phyloP scores from a whole-genome alignment of 2,797 vertebrate species.

The Lepilemur ruficaudatus region DNA sequence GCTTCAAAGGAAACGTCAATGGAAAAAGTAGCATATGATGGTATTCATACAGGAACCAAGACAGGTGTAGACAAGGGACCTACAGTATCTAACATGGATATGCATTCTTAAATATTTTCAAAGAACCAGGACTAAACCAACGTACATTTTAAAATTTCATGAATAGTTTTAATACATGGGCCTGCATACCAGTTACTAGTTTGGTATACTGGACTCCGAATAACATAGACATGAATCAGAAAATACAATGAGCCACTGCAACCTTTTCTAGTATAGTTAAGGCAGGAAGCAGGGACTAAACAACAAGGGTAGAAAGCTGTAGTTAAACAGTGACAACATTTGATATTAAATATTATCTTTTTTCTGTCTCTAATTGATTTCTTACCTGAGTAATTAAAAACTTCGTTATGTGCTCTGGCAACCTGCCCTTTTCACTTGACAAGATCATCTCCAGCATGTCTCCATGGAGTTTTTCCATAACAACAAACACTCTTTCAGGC shows the following conservation, averaged over 20 bases:
- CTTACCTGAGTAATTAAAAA: slow-evolving; percentile 96
- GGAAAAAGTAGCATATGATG: neutral
- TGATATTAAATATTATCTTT: slow-evolving; percentile 70
- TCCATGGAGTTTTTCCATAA: slow-evolving; percentile 99
- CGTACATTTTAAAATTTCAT: neutral
- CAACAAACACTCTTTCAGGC: slow-evolving; percentile 95
- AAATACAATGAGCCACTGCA: neutral
- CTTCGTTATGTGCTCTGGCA: slow-evolving; percentile 96
- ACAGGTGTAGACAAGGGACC: neutral
- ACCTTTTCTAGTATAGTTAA: neutral
- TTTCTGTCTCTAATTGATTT: slow-evolving; percentile 72
- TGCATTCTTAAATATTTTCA: neutral
- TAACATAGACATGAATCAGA: neutral
- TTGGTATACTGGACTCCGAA: neutral
- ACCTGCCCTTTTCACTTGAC: slow-evolving; percentile 96
- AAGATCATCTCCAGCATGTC: slow-evolving; percentile 99
- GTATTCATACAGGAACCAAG: neutral
- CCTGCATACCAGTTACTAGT: neutral
- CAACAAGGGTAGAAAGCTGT: slow-evolving; percentile 63
- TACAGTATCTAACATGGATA: neutral
- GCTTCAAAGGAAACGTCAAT: slow-evolving; percentile 18
- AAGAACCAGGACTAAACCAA: neutral
- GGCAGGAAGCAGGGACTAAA: neutral
- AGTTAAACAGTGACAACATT: slow-evolving; percentile 65
- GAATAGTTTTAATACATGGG: neutral